phyloP scores from a whole-genome alignment of 2,113 vertebrate genomes.

The Anser cygnoides region DNA sequence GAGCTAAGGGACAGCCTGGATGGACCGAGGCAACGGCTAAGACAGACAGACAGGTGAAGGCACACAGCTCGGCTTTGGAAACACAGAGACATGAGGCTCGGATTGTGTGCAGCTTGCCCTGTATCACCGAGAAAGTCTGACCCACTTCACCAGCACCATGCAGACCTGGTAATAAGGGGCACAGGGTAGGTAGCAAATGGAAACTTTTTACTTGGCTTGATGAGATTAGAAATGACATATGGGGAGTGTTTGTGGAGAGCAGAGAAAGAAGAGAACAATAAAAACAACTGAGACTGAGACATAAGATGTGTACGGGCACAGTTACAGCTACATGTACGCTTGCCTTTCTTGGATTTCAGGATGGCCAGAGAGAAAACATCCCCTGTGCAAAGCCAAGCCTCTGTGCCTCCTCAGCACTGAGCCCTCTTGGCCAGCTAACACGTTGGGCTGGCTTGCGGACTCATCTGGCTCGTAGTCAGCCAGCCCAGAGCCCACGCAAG shows the following conservation, averaged over 20 bases:
- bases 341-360: neutral
- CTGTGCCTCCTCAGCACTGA: neutral
- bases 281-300: neutral
- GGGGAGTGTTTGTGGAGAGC: neutral
- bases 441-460: neutral
- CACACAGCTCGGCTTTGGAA: neutral
- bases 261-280: neutral
- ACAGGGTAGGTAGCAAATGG: neutral
- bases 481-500: neutral
- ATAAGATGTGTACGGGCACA: neutral
- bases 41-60: neutral
- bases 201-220: neutral
- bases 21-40: neutral
- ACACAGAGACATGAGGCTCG: fast-evolving
- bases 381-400: neutral
- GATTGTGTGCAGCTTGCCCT: neutral
- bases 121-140: neutral
- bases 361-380: neutral
- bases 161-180: neutral
- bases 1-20: neutral
- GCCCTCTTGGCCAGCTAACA: neutral
- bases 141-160: neutral
- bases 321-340: neutral
- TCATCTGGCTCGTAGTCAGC: neutral
- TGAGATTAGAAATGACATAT: neutral